Base-by-base conservation (phyloP, 2,113 vertebrate genomes). In the Strix uralensis region DNA sequence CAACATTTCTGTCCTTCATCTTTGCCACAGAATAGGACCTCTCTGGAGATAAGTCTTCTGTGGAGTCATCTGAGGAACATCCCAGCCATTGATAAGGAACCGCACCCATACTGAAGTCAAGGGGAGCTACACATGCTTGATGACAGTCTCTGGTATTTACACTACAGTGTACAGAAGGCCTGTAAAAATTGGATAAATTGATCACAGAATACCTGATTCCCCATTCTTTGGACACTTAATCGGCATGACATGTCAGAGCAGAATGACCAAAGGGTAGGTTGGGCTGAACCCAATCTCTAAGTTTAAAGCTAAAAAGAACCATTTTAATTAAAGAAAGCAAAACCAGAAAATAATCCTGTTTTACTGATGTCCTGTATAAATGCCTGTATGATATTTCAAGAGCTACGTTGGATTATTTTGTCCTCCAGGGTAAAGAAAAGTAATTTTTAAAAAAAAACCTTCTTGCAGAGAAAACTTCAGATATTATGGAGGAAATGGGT, bases 201-300 rank as follows among this genome's bases (percentile, higher is more conserved):
- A 75, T 57, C 65, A 58, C 18, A 66, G 55, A 91, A 52, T 22
- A 27, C 12, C 7, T 32, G n/a, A 51, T 80, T 83, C 32, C 12
- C 8, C 17, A 30, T 13, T 23, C 5, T 91, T 40, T 71, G 32
- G 32, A 61, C 18, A 38, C 29, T 80, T 78, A 57, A 86, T n/a
- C 4, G 6, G 27, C 9, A 36, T 7, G 16, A 51, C 13, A 9
- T 61, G 10, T 49, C 32, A 84, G 62, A 88, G 40, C 36, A 61
- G 52, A 88, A 72, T 9, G 7, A 69, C 30, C 8, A 65, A 84
- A 52, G 14, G 23, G 63, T 9, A 73, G 15, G 18, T 2, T 86
- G 30, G 13, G 54, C 44, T 61, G 11, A 84, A 74, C 2, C 5
- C 0, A 0, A 71, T 7, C n/a, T 32, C 10, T 30, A 61, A 49